These are phyloP conservation scores for Bombus polaris DNA, from an alignment of 1,140 invertebrate species.

Conservation along the genomic window DNA sequence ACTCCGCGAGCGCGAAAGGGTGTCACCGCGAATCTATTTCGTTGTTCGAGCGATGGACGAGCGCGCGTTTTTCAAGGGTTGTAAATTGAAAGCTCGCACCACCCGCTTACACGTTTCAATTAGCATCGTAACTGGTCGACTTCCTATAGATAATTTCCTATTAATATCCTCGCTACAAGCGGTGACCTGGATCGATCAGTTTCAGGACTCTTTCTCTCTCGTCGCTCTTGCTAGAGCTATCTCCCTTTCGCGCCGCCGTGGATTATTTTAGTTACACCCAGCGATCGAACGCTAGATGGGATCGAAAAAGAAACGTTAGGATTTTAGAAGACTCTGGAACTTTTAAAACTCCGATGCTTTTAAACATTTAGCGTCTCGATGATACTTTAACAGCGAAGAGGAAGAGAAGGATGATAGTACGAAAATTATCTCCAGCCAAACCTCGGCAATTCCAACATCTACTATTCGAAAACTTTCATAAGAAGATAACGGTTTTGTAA, in stretches of 20 bases:
- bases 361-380: background rate
- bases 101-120: slow-evolving; percentile 56
- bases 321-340: background rate
- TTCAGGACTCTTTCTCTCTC: slow-evolving; percentile 49
- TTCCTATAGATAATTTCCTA: slow-evolving; percentile 67
- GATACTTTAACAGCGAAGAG: background rate
- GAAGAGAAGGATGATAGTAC: background rate
- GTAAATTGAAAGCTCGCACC: slow-evolving; percentile 38
- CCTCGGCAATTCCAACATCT: background rate
- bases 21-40: background rate
- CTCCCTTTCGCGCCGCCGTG: background rate
- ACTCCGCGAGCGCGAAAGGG: background rate
- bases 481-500: no score
- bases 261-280: slow-evolving; percentile 19
- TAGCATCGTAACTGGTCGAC: slow-evolving; percentile 54
- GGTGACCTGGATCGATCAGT: slow-evolving; percentile 60
- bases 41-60: background rate
- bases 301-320: background rate
- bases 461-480: no score
- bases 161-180: slow-evolving; percentile 62
- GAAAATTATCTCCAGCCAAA: background rate
- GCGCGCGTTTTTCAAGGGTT: slow-evolving; percentile 3
- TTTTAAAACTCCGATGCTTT: background rate
- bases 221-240: background rate
- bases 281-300: background rate